Evolutionary conservation across 2,888 invertebrate species (phyloP).

Genomic region (Resseliella maxima): DNA sequence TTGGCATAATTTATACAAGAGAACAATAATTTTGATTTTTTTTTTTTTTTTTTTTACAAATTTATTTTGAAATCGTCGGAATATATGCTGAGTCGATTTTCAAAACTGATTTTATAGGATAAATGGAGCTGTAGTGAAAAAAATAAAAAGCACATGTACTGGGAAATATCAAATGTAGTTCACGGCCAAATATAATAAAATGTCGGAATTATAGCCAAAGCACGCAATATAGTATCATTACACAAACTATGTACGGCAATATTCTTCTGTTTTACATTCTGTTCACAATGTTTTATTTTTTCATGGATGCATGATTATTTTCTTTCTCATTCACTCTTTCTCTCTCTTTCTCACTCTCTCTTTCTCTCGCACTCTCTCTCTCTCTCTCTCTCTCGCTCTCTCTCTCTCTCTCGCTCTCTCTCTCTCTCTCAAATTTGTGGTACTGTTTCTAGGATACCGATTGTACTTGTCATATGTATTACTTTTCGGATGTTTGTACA

Average conservation of each 20-base stretch:
- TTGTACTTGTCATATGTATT: not conserved
- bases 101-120: not conserved
- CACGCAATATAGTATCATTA: constrained; percentile 13
- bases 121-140: not conserved
- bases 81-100: not conserved
- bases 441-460: not conserved
- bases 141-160: not conserved
- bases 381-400: no score
- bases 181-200: constrained; percentile 35
- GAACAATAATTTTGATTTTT: not conserved
- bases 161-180: constrained; percentile 35
- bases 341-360: no score
- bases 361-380: no score
- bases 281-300: not conserved
- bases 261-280: not conserved
- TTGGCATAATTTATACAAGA: not conserved
- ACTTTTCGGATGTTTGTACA: not conserved
- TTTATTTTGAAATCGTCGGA: not conserved
- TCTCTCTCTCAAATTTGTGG: no score
- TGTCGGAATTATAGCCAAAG: constrained; percentile 24
- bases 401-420: no score
- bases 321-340: no score
- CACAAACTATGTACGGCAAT: not conserved
- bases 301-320: no score
- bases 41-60: not conserved